These are phyloP conservation scores for Ectobius pallidus DNA, from an alignment of 2,888 invertebrate species.

Conservation along the genomic window DNA sequence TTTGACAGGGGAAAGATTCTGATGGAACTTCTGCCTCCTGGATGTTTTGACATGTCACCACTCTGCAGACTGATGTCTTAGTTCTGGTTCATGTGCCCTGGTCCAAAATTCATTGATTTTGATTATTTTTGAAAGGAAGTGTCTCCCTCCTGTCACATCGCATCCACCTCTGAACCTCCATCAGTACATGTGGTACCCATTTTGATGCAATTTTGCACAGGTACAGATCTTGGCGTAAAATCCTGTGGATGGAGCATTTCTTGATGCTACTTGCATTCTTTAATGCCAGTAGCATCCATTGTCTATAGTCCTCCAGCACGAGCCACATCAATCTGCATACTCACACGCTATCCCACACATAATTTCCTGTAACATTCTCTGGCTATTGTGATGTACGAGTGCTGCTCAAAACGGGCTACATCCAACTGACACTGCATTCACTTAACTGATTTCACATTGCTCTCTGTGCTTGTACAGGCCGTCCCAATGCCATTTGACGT, in stretches of 20 bases:
- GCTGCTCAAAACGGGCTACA: neutral
- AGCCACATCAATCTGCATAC: neutral
- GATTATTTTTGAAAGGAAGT: neutral
- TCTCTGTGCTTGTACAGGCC: no score
- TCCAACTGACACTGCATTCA: neutral
- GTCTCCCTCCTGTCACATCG: neutral
- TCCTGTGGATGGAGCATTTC: slow-evolving; percentile 10
- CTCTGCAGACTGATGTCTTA: neutral
- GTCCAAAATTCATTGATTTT: neutral
- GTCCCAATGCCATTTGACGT: no score
- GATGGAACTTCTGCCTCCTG: neutral
- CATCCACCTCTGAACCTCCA: neutral
- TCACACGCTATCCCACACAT: neutral
- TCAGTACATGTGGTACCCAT: slow-evolving; percentile 1
- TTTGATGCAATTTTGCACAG: slow-evolving; percentile 1
- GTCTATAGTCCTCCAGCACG: neutral
- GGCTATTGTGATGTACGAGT: neutral
- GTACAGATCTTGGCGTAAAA: neutral
- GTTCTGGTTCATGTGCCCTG: slow-evolving; percentile 5
- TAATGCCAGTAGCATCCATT: slow-evolving; percentile 15
- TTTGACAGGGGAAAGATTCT: slow-evolving; percentile 2
- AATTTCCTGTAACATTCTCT: neutral
- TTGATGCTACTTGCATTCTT: neutral
- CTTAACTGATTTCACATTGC: no score
- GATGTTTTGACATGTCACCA: neutral